phyloP scores from a whole-genome alignment of 2,888 invertebrate genomes.

The Theretra japonica region DNA sequence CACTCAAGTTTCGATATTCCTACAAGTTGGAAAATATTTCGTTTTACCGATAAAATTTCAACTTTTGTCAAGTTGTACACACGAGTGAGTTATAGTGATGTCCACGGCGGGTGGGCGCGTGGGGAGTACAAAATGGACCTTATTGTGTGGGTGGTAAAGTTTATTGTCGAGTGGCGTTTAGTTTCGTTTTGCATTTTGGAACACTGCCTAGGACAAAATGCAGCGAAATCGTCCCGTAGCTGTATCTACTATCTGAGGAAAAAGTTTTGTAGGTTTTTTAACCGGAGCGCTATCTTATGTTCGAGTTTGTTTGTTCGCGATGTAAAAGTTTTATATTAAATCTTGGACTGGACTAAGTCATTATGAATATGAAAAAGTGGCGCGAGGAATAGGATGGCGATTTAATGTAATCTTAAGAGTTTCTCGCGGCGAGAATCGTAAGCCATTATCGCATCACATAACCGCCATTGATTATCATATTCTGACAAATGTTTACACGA shows the following conservation, averaged over 20 bases:
- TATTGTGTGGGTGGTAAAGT: conserved; percentile 4
- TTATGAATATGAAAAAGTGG: background rate
- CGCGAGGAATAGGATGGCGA: background rate
- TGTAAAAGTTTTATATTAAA: conserved; percentile 26
- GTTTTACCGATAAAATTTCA: conserved; percentile 68
- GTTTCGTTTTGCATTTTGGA: conserved; percentile 28
- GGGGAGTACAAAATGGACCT: background rate
- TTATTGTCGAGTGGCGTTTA: background rate
- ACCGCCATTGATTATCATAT: too few relatives aligned
- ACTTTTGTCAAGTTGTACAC: conserved; percentile 62
- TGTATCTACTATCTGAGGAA: conserved; percentile 1
- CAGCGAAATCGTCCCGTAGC: conserved; percentile 27
- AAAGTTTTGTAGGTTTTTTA: conserved; percentile 28
- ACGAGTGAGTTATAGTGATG: conserved; percentile 61
- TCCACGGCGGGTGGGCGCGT: background rate
- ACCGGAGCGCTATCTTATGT: conserved; percentile 18
- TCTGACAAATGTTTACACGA: too few relatives aligned
- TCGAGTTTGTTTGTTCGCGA: conserved; percentile 9
- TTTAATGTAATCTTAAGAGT: background rate
- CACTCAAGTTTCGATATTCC: conserved; percentile 60
- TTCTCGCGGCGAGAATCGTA: too few relatives aligned
- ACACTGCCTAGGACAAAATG: conserved; percentile 21
- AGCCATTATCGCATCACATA: too few relatives aligned
- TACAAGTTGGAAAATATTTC: conserved; percentile 57
- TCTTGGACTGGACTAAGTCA: background rate